Base-by-base conservation (phyloP, 2,888 invertebrate genomes). In the Drosophila kanekoi region DNA sequence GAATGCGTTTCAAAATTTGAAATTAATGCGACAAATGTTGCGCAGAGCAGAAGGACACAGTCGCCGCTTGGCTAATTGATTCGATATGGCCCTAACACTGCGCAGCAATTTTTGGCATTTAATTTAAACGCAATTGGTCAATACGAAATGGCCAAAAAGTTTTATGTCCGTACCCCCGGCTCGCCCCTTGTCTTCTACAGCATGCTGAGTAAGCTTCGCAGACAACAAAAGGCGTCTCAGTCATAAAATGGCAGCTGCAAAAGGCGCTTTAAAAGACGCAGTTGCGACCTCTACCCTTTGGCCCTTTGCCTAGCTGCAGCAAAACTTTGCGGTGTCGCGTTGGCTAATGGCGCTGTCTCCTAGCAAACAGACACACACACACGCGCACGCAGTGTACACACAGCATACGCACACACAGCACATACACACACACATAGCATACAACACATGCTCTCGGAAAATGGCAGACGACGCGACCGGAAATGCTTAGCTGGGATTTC, bases 401-500 rank as follows among this genome's bases (percentile, higher is more conserved):
- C 51, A 45, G 40, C 9, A 38, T 23, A 51, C 37, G 14, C 72
- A 65, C 41, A 49, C 38, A 23, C 9, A 35, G 23, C 54, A 58
- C 32, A 69, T 52, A 45, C 41, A 56, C 51, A 13, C 38, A 44
- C 32, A 43, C 57, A 58, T 43, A 23, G 33, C 33, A 37, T 18
- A 38, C 53, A 57, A 52, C 47, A 43, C 77, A 72, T 65, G 65
- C 44, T 38, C 13, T 44, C 14, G 56, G 61, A 66, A 62, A 62
- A 56, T 69, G 63, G 69, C 73, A 75, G 62, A 69, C 56, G 59
- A 69, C 66, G 77, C 72, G 78, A 77, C 61, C 80, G 81, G 81
- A 82, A 81, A 81, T 85, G 86, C 86, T 81, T 81, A 85, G 81
- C 86, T 85, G 82, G 83, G 86, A 85, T 81, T 81, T 81, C 86